These are phyloP conservation scores for Thaleichthys pacificus DNA, from an alignment of 2,797 vertebrate species.

Conservation along the genomic window DNA sequence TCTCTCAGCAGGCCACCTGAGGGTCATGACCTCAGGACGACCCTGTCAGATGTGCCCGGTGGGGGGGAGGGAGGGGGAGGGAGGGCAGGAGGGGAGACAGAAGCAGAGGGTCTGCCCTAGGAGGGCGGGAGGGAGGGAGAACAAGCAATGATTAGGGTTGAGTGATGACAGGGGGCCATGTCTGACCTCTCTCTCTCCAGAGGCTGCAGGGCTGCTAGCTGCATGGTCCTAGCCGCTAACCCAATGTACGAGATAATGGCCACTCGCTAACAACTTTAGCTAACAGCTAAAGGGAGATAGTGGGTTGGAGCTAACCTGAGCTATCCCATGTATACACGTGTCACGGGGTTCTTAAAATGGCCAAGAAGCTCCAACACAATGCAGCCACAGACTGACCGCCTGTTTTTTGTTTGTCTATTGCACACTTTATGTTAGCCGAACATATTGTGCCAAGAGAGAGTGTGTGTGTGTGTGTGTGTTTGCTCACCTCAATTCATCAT, in stretches of 20 bases:
- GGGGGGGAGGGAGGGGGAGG: conserved; percentile 82
- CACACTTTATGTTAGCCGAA: not conserved
- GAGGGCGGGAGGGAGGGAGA: conserved; percentile 45
- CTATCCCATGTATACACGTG: no score
- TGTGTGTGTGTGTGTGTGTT: not conserved
- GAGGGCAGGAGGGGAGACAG: conserved; percentile 26
- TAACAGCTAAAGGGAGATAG: no score
- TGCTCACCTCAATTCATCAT: conserved; percentile 70
- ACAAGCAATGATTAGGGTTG: conserved; percentile 91
- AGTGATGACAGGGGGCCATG: conserved; percentile 91
- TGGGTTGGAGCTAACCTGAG: no score
- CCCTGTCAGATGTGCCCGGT: conserved; percentile 90
- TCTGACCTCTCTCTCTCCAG: conserved; percentile 80
- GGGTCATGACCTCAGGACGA: conserved; percentile 92
- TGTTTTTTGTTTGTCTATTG: no score
- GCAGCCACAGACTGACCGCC: conserved; percentile 2
- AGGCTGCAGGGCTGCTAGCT: conserved; percentile 27
- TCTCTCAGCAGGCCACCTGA: conserved; percentile 80
- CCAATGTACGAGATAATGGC: no score
- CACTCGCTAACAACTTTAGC: no score
- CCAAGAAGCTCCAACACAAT: no score
- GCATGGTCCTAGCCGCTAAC: no score
- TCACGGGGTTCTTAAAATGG: no score
- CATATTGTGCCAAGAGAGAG: not conserved
- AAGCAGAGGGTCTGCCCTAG: not conserved